A percentile compares a stretch with the other conserved stretches of the same genome.
Evolutionary conservation across 2,797 vertebrate species (phyloP).

Genomic region (Rhabdophis nuchalis): DNA sequence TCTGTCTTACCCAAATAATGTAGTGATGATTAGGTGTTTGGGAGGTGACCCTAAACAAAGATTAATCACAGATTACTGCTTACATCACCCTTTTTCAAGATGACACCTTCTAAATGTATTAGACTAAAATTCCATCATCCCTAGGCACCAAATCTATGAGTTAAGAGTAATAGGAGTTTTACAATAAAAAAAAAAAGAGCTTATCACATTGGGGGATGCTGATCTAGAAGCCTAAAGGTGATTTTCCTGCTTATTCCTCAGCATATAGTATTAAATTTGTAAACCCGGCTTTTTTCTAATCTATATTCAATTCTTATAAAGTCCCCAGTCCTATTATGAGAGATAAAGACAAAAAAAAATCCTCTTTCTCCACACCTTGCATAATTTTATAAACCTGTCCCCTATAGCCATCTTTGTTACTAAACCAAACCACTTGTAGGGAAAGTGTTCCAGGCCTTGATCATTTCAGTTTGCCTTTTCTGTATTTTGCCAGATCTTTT

Average conservation of each 20-base stretch:
- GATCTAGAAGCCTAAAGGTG: neutral
- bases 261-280: neutral
- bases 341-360: neutral
- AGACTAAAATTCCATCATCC: neutral
- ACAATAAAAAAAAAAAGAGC: neutral
- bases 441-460: neutral
- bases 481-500: neutral
- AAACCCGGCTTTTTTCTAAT: neutral
- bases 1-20: slow-evolving; percentile 74
- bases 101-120: neutral
- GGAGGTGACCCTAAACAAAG: neutral
- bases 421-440: neutral
- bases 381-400: neutral
- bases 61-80: neutral
- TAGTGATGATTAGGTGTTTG: slow-evolving; percentile 59
- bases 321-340: neutral
- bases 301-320: neutral
- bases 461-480: neutral
- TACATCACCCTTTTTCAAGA: neutral
- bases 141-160: neutral
- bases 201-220: neutral
- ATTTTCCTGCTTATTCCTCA: neutral
- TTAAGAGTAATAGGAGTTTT: neutral
- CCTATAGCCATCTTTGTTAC: neutral
- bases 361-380: no score